A percentile compares a stretch with the other conserved stretches of the same genome.
Conservation (phyloP, 2,797 vertebrate species). For the Mergus octosetaceus region DNA sequence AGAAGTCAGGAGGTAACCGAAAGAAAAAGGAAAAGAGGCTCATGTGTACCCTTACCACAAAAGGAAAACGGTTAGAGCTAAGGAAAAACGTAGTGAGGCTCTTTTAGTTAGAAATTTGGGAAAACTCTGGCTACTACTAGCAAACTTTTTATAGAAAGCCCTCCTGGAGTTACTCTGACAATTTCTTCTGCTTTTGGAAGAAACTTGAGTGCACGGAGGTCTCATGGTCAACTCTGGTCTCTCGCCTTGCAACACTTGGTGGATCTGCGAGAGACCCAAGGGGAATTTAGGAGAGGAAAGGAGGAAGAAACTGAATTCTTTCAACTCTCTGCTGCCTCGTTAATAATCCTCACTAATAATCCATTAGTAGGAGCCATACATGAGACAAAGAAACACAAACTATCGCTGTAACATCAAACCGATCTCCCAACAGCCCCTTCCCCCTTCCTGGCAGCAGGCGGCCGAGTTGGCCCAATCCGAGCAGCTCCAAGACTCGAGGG, state of each 20-base stretch:
- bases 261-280: background rate
- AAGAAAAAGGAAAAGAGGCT: background rate
- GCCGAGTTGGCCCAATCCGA: background rate
- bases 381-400: background rate
- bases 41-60: background rate
- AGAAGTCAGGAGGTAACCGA: background rate
- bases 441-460: constrained; percentile 37
- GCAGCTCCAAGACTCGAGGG: constrained; percentile 9
- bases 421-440: constrained; percentile 9
- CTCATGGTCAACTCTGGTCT: background rate
- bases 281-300: background rate
- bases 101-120: background rate
- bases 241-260: background rate
- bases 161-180: constrained; percentile 44
- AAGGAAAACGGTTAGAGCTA: background rate
- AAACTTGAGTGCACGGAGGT: background rate
- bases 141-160: constrained; percentile 4
- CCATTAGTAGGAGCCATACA: background rate
- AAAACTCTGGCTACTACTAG: background rate
- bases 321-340: background rate
- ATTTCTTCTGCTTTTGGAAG: constrained; percentile 27
- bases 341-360: background rate
- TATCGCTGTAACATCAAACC: background rate
- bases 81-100: background rate
- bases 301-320: background rate